Evolutionary conservation across 2,113 vertebrate species (phyloP).

Genomic region (Centropus bengalensis): DNA sequence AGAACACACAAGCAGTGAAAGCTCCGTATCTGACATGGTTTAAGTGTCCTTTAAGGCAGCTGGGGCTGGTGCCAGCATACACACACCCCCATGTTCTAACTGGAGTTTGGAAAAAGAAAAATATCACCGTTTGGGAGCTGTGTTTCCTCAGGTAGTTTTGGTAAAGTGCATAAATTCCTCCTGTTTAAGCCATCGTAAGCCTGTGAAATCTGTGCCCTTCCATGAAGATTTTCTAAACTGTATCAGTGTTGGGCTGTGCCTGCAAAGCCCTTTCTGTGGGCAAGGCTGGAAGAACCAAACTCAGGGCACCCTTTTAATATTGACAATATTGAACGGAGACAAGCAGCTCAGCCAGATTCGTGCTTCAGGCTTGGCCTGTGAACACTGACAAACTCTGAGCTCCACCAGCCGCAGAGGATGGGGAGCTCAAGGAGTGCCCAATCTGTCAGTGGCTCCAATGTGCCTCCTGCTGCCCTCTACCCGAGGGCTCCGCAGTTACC

Average conservation of each 20-base stretch:
- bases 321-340: not conserved
- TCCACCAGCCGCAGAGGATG: fast-evolving
- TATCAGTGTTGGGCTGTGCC: not conserved
- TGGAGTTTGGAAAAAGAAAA: not conserved
- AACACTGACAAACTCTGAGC: not conserved
- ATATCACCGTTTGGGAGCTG: conserved; percentile 6
- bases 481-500: not conserved
- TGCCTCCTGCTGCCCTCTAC: not conserved
- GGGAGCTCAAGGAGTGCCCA: not conserved
- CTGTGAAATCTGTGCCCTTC: not conserved
- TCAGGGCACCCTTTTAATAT: not conserved
- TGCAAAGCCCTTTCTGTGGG: conserved; percentile 9
- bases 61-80: not conserved
- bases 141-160: conserved; percentile 36
- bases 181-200: conserved; percentile 44
- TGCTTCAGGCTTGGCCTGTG: not conserved
- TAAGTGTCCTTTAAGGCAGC: not conserved
- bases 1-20: not conserved
- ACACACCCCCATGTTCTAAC: not conserved
- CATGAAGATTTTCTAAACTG: conserved; percentile 2
- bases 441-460: not conserved
- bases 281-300: not conserved
- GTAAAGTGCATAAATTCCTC: conserved; percentile 11
- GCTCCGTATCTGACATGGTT: not conserved
- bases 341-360: not conserved